A percentile compares a stretch with the other conserved stretches of the same genome.
Conservation (phyloP, 2,888 invertebrate genomes). For the Tiliacea citrago region DNA sequence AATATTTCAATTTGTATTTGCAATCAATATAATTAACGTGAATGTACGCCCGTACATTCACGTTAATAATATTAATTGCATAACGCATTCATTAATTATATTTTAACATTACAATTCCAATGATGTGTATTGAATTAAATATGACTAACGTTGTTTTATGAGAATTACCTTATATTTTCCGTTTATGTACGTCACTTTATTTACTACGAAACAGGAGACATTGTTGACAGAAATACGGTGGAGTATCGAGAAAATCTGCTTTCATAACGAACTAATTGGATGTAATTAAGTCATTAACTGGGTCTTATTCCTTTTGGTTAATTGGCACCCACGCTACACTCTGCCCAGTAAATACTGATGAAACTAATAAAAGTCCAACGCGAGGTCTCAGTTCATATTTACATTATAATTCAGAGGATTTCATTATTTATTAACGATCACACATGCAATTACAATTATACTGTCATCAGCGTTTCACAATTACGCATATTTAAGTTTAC, state of each 20-base stretch:
- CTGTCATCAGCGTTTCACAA: conserved; percentile 46
- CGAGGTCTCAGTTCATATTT: conserved; percentile 19
- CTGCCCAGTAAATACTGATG: conserved; percentile 34
- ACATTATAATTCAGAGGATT: conserved; percentile 35
- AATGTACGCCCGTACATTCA: not conserved
- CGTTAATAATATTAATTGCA: conserved; percentile 11
- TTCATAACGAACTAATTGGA: conserved; percentile 62
- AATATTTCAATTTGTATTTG: conserved; percentile 3
- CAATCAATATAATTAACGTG: too few species aligned
- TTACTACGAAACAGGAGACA: conserved; percentile 53
- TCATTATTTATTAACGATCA: conserved; percentile 33
- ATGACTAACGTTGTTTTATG: conserved; percentile 45
- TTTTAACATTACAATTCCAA: conserved; percentile 18
- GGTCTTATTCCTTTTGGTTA: conserved; percentile 60
- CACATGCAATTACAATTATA: conserved; percentile 44
- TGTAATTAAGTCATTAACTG: conserved; percentile 58
- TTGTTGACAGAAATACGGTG: conserved; percentile 45
- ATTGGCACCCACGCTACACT: conserved; percentile 50
- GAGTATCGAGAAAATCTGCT: conserved; percentile 55
- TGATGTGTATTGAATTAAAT: conserved; percentile 18
- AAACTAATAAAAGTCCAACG: conserved; percentile 33
- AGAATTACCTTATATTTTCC: conserved; percentile 43
- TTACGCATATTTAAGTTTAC: conserved; percentile 38
- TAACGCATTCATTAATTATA: conserved; percentile 19
- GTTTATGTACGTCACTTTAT: conserved; percentile 44